These are phyloP conservation scores for Gasterosteus nipponicus DNA, from an alignment of 2,113 vertebrate species.

Conservation along the genomic window DNA sequence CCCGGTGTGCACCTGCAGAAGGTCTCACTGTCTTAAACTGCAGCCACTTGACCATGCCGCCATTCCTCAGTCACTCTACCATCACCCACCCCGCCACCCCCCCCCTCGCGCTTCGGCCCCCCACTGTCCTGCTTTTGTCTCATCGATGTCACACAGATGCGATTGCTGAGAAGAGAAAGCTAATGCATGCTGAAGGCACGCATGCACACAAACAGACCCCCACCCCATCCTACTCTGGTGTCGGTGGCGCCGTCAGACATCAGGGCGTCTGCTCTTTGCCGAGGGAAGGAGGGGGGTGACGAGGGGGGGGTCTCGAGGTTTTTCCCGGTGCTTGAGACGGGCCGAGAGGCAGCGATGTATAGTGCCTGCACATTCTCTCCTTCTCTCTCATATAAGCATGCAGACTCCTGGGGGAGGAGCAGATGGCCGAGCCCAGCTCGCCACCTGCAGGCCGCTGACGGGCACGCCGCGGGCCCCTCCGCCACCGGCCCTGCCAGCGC, in stretches of 20 bases:
- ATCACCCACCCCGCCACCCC: rapidly evolving
- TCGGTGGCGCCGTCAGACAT: slow-evolving; percentile 33
- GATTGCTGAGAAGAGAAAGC: slow-evolving; percentile 43
- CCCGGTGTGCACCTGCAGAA: slow-evolving; percentile 67
- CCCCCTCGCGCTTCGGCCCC: neutral
- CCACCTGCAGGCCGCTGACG: slow-evolving; percentile 78
- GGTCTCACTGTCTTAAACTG: slow-evolving; percentile 57
- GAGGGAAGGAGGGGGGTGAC: slow-evolving; percentile 9
- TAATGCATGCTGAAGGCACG: slow-evolving; percentile 70
- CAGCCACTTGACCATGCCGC: slow-evolving; percentile 41
- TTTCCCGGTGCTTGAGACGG: slow-evolving; percentile 41
- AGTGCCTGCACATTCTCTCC: slow-evolving; percentile 69
- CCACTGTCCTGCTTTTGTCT: slow-evolving; percentile 41
- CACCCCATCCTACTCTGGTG: slow-evolving; percentile 43
- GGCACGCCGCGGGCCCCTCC: slow-evolving; percentile 65
- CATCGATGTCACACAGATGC: slow-evolving; percentile 39
- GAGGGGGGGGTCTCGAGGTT: slow-evolving; percentile 20
- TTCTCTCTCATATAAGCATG: slow-evolving; percentile 70
- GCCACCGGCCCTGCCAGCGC: slow-evolving; percentile 58
- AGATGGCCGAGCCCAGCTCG: slow-evolving; percentile 81
- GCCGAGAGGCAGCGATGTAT: slow-evolving; percentile 74
- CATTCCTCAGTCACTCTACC: slow-evolving; percentile 30
- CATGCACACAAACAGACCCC: neutral
- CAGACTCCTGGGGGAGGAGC: slow-evolving; percentile 77
- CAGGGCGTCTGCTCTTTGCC: slow-evolving; percentile 11